Percentiles rank a stretch among this genome's conserved stretches.
Conservation (phyloP, 2,113 vertebrate genomes). For the Arenaria interpres region DNA sequence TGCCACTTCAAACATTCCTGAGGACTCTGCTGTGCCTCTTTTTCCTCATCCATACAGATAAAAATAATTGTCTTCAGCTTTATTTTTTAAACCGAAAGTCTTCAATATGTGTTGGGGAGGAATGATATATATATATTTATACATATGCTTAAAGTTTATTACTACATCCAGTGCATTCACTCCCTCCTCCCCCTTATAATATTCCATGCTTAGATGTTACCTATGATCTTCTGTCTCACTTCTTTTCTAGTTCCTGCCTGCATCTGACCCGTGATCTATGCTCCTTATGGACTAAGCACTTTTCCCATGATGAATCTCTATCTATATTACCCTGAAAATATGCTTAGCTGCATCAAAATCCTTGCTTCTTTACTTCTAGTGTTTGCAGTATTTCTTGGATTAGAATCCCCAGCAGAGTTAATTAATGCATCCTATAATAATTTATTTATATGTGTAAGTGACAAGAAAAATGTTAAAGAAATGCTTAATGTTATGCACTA, state of each 20-base stretch:
- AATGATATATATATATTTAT: background rate
- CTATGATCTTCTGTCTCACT: background rate
- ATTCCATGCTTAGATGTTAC: background rate
- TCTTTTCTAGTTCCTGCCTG: background rate
- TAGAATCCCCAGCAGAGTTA: background rate
- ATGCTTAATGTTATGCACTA: background rate
- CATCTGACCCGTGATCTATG: background rate
- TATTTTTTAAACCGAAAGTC: background rate
- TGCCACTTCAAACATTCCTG: background rate
- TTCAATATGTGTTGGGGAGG: background rate
- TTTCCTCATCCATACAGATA: background rate
- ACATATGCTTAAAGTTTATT: background rate
- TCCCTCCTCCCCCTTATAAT: rapidly evolving
- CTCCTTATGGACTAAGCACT: background rate
- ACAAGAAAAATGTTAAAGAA: background rate
- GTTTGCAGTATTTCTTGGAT: background rate
- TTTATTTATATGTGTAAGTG: background rate
- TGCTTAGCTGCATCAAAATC: background rate
- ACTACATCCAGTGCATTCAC: background rate
- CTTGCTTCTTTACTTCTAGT: background rate
- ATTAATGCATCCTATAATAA: background rate
- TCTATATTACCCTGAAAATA: background rate
- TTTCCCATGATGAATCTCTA: background rate
- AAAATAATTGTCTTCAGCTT: background rate
- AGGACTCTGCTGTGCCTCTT: background rate